These are phyloP conservation scores for Scrobipalpa costella DNA, from an alignment of 2,888 invertebrate species.

Conservation along the genomic window DNA sequence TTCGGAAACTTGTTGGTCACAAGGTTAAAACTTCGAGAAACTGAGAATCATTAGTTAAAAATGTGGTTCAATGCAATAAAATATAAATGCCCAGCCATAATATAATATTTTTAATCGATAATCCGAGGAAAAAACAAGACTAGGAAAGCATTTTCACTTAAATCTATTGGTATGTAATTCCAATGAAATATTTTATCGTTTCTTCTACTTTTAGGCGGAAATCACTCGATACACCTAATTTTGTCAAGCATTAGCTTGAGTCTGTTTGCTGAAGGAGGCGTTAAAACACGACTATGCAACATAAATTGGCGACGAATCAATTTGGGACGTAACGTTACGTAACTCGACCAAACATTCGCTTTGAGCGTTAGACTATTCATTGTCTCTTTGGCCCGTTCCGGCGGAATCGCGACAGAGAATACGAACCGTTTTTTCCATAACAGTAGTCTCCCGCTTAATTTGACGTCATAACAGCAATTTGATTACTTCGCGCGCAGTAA, in stretches of 20 bases:
- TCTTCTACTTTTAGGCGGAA: slow-evolving; percentile 25
- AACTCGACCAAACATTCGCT: slow-evolving; percentile 17
- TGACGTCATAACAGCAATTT: neutral
- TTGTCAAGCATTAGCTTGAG: slow-evolving; percentile 2
- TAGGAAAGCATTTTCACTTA: slow-evolving; percentile 26
- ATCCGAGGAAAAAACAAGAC: slow-evolving; percentile 18
- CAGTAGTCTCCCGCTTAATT: neutral
- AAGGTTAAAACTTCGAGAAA: slow-evolving; percentile 17
- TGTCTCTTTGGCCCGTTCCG: slow-evolving; percentile 15
- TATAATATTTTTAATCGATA: neutral
- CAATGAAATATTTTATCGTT: slow-evolving; percentile 15
- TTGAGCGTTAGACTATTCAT: slow-evolving; percentile 13
- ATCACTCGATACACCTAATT: slow-evolving; percentile 20
- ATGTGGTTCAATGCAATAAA: slow-evolving; percentile 29
- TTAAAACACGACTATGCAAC: slow-evolving; percentile 19
- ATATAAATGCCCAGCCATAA: slow-evolving; percentile 14
- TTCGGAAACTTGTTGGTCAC: slow-evolving; percentile 27
- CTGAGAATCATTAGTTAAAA: slow-evolving; percentile 23
- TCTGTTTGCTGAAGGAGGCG: slow-evolving; percentile 6
- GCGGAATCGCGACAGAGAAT: neutral
- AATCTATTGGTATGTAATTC: slow-evolving; percentile 20
- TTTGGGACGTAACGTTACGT: slow-evolving; percentile 2
- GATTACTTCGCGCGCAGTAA: neutral
- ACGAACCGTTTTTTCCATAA: neutral
- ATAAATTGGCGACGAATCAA: neutral